Percentiles rank a stretch among this genome's conserved stretches.
Conservation (phyloP, 2,888 invertebrate species). For the Scaptomyza tumidula region DNA sequence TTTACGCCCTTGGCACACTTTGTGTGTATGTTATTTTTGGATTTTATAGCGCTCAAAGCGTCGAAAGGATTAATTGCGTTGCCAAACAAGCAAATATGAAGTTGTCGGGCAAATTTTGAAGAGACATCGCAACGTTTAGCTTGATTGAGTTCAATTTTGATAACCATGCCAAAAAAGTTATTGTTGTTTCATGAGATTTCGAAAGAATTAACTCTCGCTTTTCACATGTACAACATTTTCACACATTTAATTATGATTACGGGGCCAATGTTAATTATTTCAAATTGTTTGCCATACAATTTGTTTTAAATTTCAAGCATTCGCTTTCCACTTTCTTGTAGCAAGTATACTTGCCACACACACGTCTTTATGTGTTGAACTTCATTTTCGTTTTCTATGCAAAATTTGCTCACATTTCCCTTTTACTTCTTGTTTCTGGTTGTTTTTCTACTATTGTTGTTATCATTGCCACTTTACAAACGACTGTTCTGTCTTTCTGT, state of each 20-base stretch:
- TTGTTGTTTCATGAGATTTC: too few relatives aligned
- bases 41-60: conserved; percentile 20
- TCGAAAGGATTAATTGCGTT: conserved; percentile 63
- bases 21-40: background rate
- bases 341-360: background rate
- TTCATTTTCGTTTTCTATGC: conserved; percentile 55
- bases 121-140: conserved; percentile 12
- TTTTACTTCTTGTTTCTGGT: conserved; percentile 15
- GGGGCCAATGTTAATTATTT: background rate
- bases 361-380: conserved; percentile 17
- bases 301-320: conserved; percentile 43
- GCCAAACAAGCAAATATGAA: conserved; percentile 23
- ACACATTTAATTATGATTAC: background rate
- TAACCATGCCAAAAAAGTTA: background rate
- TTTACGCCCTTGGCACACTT: conserved; percentile 28
- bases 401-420: conserved; percentile 40
- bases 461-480: conserved; percentile 65
- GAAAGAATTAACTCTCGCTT: background rate
- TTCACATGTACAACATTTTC: background rate
- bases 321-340: background rate
- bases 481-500: conserved; percentile 52
- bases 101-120: conserved; percentile 4
- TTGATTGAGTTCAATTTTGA: background rate
- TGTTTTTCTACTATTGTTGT: conserved; percentile 55
- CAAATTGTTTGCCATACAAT: conserved; percentile 34